Conservation (phyloP, 2,797 vertebrate genomes). For the Lutra lutra region DNA sequence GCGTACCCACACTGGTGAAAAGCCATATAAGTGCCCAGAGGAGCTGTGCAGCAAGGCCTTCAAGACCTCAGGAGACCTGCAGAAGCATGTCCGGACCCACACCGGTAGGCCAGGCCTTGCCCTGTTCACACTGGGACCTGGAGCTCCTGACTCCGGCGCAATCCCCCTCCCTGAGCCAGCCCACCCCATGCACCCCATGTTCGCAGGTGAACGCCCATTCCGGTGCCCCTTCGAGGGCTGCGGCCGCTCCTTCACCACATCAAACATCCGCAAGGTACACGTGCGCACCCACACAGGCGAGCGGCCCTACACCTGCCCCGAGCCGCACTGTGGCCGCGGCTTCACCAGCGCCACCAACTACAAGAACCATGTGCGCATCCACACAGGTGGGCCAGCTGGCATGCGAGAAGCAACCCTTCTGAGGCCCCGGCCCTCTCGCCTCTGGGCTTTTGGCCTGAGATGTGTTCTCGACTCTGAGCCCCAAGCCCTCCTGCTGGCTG, state of each 20-base stretch:
- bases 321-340: conserved; percentile 88
- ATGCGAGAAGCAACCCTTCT: neutral
- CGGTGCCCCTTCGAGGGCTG: conserved; percentile 90
- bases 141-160: neutral
- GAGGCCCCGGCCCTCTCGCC: neutral
- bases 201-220: conserved; percentile 89
- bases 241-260: conserved; percentile 90
- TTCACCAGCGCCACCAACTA: conserved; percentile 92
- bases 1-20: conserved; percentile 91
- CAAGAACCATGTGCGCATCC: conserved; percentile 92
- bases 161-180: neutral
- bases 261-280: conserved; percentile 91
- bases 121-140: neutral
- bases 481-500: neutral
- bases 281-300: conserved; percentile 91
- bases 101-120: conserved; percentile 84
- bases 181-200: neutral
- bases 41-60: conserved; percentile 91
- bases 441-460: neutral
- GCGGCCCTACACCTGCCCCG: conserved; percentile 88
- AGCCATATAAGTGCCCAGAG: conserved; percentile 91
- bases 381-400: conserved; percentile 86
- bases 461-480: neutral
- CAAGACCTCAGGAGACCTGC: conserved; percentile 91
- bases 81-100: conserved; percentile 91